Base-by-base conservation (phyloP, 2,113 vertebrate genomes). In the Vanacampus margaritifer region DNA sequence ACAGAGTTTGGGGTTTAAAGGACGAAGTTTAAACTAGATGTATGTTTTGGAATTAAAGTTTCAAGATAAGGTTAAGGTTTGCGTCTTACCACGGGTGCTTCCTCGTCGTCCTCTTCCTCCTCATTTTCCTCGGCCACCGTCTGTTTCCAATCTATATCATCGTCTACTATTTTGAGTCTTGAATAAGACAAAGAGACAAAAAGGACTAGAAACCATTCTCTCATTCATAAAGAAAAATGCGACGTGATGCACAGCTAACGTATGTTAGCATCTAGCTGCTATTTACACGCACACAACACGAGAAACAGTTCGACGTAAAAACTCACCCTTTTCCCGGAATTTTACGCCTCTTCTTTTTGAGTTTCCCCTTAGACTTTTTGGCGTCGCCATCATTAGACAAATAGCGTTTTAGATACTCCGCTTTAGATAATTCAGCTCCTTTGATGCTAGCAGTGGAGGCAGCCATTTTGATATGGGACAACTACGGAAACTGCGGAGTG, bases 121-220 rank as follows among this genome's bases (percentile, higher is more conserved):
- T 83, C 83, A 0, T 82, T 76, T 43, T 87, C 86, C 9, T 82
- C 76, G 14, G 67, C 83, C 0, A 90, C 83, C n/a, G 92, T 89
- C 68, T 93, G 92, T 36, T 73, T 92, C 96, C 96, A 98, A 76
- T 95, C 92, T 43, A 95, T 89, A 21, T 98, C 95, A 76, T 98
- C 96, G 53, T 98, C 97, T 54, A 98, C 97, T 71, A 98, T 98
- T 41, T 94, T 94, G 84, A 98, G 95, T 74, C 97, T 98, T 65
- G 1, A 80, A 16, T 13, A 23, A 51, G 5, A 69, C 5, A 17
- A 17, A 41, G 23, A 36, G 3, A 46, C 3, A 46, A 48, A 16
- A 2, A 24, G 1, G 56, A 46, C 43, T 48, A 28, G 36, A 10
- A 50, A 24, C 9, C 23, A 12, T 16, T 10, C 6, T 13, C 10